Percentiles rank a stretch among this genome's conserved stretches.
Evolutionary conservation across 53 echinoderm and acorn worm species (phyloP).

Genomic region (Apostichopus leukothele): DNA sequence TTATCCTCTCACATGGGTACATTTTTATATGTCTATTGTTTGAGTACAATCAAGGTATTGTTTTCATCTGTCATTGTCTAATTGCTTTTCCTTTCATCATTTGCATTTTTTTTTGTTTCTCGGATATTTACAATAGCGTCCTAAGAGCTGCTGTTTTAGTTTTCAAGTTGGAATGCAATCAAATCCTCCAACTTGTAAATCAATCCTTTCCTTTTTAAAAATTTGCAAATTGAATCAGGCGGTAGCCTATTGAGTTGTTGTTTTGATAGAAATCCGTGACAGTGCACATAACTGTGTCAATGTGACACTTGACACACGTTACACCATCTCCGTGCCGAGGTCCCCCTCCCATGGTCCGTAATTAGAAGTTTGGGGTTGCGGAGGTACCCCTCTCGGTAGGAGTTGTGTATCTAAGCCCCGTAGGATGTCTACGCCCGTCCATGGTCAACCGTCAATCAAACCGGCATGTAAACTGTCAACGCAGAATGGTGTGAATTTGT

Average conservation of each 20-base stretch:
- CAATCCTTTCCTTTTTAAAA: slow-evolving; percentile 17
- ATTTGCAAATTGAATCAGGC: slow-evolving; percentile 43
- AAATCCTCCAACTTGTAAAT: not conserved
- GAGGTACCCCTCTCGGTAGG: slow-evolving; percentile 44
- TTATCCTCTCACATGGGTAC: too few relatives aligned
- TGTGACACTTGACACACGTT: slow-evolving; percentile 43
- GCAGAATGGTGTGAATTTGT: slow-evolving; percentile 36
- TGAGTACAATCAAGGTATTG: too few relatives aligned
- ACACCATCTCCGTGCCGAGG: slow-evolving; percentile 6
- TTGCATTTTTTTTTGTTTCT: too few relatives aligned
- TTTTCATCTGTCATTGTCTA: too few relatives aligned
- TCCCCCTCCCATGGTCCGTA: slow-evolving; percentile 44
- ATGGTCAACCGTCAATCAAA: slow-evolving; percentile 32
- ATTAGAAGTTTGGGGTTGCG: slow-evolving; percentile 32
- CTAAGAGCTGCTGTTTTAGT: not conserved
- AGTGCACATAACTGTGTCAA: slow-evolving; percentile 46
- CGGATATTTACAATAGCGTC: not conserved
- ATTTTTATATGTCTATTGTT: too few relatives aligned
- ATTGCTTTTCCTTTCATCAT: too few relatives aligned
- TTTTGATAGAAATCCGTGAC: slow-evolving; percentile 37
- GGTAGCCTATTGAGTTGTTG: slow-evolving; percentile 26
- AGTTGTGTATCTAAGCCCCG: slow-evolving; percentile 43
- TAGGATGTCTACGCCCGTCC: slow-evolving; percentile 15
- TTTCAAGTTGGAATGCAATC: not conserved
- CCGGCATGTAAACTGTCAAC: slow-evolving; percentile 15